Evolutionary conservation across 2,113 vertebrate species (phyloP).

Genomic region (Semnopithecus entellus): DNA sequence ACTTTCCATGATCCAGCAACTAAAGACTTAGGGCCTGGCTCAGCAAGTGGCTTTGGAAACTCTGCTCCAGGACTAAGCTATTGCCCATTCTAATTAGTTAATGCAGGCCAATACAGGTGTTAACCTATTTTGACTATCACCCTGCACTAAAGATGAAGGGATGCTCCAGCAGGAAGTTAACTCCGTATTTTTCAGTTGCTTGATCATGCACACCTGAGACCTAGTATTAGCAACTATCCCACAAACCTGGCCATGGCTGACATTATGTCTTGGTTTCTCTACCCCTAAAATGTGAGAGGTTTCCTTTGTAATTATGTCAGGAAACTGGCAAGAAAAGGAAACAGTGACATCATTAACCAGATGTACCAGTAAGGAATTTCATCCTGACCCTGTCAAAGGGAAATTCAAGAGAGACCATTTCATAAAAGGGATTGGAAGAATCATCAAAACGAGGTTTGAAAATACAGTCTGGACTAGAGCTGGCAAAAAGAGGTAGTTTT

Average conservation of each 20-base stretch:
- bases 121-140: background rate
- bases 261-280: conserved; percentile 7
- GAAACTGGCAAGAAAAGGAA: conserved; percentile 9
- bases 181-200: background rate
- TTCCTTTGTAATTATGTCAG: conserved; percentile 12
- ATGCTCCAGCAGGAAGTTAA: background rate
- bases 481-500: background rate
- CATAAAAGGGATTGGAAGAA: background rate
- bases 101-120: background rate
- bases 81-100: background rate
- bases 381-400: background rate
- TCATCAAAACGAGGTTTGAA: background rate
- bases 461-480: background rate
- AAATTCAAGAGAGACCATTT: background rate
- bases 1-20: background rate
- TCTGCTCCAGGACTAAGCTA: background rate
- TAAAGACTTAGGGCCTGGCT: background rate
- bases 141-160: background rate
- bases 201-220: background rate
- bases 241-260: background rate
- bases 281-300: background rate
- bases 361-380: background rate
- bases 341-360: background rate
- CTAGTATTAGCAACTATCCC: background rate
- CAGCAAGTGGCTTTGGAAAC: background rate